Evolutionary conservation across 2,797 vertebrate species (phyloP), one percentile per base, ranked within the genome.

Genomic region (Borostomias antarcticus): DNA sequence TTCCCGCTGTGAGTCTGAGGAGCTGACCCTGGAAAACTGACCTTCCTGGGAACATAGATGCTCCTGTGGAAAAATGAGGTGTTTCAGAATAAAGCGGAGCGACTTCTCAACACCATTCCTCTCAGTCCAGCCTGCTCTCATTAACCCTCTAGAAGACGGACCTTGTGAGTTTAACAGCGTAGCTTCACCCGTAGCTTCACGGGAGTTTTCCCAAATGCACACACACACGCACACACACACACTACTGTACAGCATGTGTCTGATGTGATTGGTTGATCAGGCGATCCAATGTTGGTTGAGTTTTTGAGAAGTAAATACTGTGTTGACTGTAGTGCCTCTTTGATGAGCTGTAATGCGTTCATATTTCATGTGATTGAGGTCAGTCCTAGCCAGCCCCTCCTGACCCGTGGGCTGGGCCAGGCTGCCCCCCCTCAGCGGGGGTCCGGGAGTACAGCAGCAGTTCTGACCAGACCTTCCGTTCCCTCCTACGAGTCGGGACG

Each of bases 101-200:
- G 68, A 62, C 47, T 26, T 29, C 30, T 21, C 61, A 56, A 57
- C 70, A 69, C 63, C 57, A 56, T 78, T 56, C 51, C 58, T 72
- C 28, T 56, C 62, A 32, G 25, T 32, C 26, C 15, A 25, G 37
- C 57, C 29, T 26, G 25, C 11, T 51, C 57, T 48, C 59, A 40
- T 25, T 50, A 61, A 26, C 48, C 54, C 29, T 37, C 26, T 37
- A 23, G 66, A 13, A 69, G 25, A 2, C 11, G n/a, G 40, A 25
- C 9, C 56, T 78, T n/a, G 70, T 47, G 72, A 72, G 66, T 82
- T 75, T 79, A 82, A 85, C 83, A 70, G 78, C 57, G 58, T 60
- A 1, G 65, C 73, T 69, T 66, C 67, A 51, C 68, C 71, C 66
- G 67, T 40, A 58, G 43, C 58, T 9, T 25, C 40, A 4, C 11